Evolutionary conservation across 1,140 invertebrate species (phyloP).

Genomic region (Metopolophium dirhodum): DNA sequence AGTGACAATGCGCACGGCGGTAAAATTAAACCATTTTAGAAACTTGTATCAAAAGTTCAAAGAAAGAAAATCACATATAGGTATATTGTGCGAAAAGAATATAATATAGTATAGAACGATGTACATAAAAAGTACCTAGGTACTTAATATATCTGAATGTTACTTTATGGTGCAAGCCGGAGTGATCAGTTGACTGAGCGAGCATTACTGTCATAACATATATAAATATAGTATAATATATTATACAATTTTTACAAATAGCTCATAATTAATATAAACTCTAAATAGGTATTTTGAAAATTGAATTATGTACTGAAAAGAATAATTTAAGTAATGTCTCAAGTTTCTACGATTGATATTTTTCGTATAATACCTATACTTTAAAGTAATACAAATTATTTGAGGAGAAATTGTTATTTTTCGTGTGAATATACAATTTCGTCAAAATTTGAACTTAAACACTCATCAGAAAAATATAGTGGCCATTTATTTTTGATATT

Average conservation of each 20-base stretch:
- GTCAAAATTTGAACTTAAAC: not conserved
- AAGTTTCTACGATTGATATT: no score
- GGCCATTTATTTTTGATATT: no score
- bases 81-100: not conserved
- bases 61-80: not conserved
- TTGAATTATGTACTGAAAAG: not conserved
- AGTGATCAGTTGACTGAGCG: not conserved
- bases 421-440: not conserved
- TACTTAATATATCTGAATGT: not conserved
- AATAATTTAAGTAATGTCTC: not conserved
- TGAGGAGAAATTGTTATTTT: not conserved
- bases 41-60: constrained; percentile 25
- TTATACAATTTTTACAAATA: no score
- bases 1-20: not conserved
- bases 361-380: no score
- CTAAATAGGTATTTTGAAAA: no score
- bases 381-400: not conserved
- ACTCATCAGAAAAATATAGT: no score
- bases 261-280: no score
- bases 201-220: no score
- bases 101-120: not conserved
- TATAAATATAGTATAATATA: no score
- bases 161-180: not conserved
- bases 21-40: not conserved
- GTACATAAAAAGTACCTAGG: not conserved